Evolutionary conservation across 2,113 vertebrate genomes (phyloP), one percentile per base, ranked within the genome.

Genomic region (Apistogramma diplotaenia): DNA sequence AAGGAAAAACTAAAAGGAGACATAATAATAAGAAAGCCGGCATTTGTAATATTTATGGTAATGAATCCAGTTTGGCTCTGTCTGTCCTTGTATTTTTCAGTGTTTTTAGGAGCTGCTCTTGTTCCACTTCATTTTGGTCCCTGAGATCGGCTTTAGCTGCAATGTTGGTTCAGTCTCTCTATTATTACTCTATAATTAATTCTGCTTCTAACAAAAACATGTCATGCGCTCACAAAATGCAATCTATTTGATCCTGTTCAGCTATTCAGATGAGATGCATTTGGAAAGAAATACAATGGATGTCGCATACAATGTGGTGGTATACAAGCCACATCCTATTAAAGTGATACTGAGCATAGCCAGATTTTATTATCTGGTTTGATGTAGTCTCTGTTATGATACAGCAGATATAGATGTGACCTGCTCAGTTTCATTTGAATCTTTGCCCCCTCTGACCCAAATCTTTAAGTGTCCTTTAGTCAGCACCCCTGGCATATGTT

Each of bases 111-210:
- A 27, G 37, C 13, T 40, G 33, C 1, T 71, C 31, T 56, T 58
- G 13, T 25, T 79, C 54, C 57, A 27, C 11, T 67, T 27, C n/a
- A 5, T 43, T 65, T 43, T 40, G 21, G 15, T 27, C 12, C 12
- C 23, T 18, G 55, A 74, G 35, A 60, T 29, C 37, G n/a, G 23
- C 37, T 62, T 13, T 13, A 23, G 65, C 29, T n/a, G 25, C 25
- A 51, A n/a, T 49, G 25, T 51, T 13, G 55, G 11, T 13, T 51
- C 55, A 29, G 55, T 75, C 27, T 62, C 25, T 79, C 81, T 79
- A 43, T 83, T 78, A 67, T 86, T 11, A 49, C 61, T 27, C 57
- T 23, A 70, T 86, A 79, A 81, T 85, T 62, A 51, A 67, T 61
- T 81, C 27, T 59, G 29, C 27, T 18, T 29, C 23, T 56, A 12